Base-by-base conservation (phyloP, 2,797 vertebrate genomes). In the Lagodon rhomboides region DNA sequence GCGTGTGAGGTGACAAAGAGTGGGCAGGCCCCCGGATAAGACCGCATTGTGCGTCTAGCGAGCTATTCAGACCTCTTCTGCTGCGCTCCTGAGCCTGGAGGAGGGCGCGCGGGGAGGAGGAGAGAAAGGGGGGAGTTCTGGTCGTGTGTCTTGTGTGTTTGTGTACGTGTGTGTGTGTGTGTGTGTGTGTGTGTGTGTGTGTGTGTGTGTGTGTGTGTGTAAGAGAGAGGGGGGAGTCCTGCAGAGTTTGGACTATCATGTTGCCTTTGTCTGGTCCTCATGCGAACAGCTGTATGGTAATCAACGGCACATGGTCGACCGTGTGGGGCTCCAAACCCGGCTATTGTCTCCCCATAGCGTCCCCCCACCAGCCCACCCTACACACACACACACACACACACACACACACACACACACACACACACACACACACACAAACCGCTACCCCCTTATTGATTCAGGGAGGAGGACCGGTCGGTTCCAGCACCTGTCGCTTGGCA, bases 221-320 rank as follows among this genome's bases (percentile, higher is more conserved):
- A 23, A 3, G 10, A 1, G n/a, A 2, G 10, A 1, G 50, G 23
- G 23, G 74, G 61, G 34, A 25, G 55, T 62, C 60, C 55, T 77
- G 78, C 79, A 58, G 80, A 41, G 78, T 76, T 83, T 68, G 84
- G 79, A 55, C 73, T 88, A 90, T 90, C 88, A 77, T 86, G 90
- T 91, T 89, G 85, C 92, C 76, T 93, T 94, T 94, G 93, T 94
- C 77, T 90, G 86, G 82, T 82, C 65, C 89, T 85, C 89, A 79
- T 85, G 78, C 68, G 90, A 92, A 95, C 95, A 96, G 96, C 96
- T 97, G 96, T 96, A 97, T 96, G 96, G 78, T 96, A 96, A 96
- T 96, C 64, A 87, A 51, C 74, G 90, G 93, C 94, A 94, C 95
- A 94, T 94, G 95, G 92, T 86, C 87, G 80, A n/a, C 75, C 72